These are phyloP conservation scores for Pinna nobilis DNA, from an alignment of 1,140 invertebrate species.

Conservation along the genomic window DNA sequence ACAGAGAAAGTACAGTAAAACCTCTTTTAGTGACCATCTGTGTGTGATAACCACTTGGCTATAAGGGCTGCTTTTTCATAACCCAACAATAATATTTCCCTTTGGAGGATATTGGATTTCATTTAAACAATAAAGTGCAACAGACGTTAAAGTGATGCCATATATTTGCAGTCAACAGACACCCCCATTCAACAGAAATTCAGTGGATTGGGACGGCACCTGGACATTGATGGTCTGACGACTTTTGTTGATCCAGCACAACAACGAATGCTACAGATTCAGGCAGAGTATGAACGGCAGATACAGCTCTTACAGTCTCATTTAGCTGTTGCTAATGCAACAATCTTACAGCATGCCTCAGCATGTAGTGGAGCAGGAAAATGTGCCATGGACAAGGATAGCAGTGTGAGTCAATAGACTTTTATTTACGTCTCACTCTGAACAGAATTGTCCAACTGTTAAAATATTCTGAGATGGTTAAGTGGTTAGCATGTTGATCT, in stretches of 20 bases:
- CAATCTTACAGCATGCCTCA: slow-evolving; percentile 84
- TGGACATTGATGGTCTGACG: slow-evolving; percentile 86
- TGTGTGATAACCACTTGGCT: too few species aligned
- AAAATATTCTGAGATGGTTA: too few species aligned
- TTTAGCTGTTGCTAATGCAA: slow-evolving; percentile 82
- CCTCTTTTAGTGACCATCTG: too few species aligned
- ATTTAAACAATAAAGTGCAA: too few species aligned
- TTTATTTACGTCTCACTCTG: neutral
- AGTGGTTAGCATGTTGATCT: too few species aligned
- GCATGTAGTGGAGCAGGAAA: slow-evolving; percentile 52
- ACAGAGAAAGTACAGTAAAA: too few species aligned
- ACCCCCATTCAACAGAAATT: slow-evolving; percentile 49
- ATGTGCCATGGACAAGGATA: slow-evolving; percentile 49
- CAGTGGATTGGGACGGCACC: slow-evolving; percentile 65
- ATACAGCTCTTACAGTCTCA: slow-evolving; percentile 83
- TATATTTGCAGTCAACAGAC: slow-evolving; percentile 41
- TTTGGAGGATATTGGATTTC: too few species aligned
- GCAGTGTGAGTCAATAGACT: slow-evolving; percentile 21
- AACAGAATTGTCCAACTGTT: neutral
- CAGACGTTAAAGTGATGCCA: too few species aligned
- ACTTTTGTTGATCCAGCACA: slow-evolving; percentile 86
- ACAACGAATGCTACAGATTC: slow-evolving; percentile 86
- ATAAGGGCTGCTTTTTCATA: too few species aligned
- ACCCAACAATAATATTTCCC: too few species aligned
- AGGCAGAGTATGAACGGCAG: slow-evolving; percentile 83